Base-by-base conservation (phyloP, 2,888 invertebrate genomes). In the Trichopoda pennipes region DNA sequence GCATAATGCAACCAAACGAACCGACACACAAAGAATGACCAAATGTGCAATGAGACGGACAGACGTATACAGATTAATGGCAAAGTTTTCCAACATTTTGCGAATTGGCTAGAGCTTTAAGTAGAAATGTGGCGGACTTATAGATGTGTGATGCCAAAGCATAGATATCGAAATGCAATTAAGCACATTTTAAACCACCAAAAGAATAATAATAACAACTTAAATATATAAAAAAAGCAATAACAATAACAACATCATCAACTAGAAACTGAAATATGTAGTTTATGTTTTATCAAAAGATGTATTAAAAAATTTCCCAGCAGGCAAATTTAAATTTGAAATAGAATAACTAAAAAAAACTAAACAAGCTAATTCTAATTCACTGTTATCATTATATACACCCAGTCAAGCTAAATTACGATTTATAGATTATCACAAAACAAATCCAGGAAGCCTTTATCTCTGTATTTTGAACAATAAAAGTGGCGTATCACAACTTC, bases 161-260 rank as follows among this genome's bases (percentile, higher is more conserved):
- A 88, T 87, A 88, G 89, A 89, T 89, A 89, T 89, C 89, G 89
- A 89, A 89, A 89, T 89, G 89, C 89, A 89, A 89, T 89, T 89
- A 89, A 89, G 69, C 76, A 81, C 78, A 78, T 82, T 82, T 72
- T 72, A 58, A 72, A 55, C 76, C 66, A 68, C 68, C 38, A 77
- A 68, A 76, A 56, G 56, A 76, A 76, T 49, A 76, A 61, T 19
- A 68, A 66, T 19, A 55, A 70, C 35, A 66, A 66, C 66, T 14
- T 38, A 7, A 28, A 28, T 28, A 28, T 28, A 35, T 10, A 35
- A 35, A 10, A 35, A 38, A 12, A 38, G 12, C 38, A 72, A 53
- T 19, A 55, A 19, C 35, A 42, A 23, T 53, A 78, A 60, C 78
- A 74, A 55, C 69, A 69, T 74, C 42, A 81, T 69, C 64, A 64